Base-by-base conservation (phyloP, 2,797 vertebrate genomes). In the Nyctibius grandis region DNA sequence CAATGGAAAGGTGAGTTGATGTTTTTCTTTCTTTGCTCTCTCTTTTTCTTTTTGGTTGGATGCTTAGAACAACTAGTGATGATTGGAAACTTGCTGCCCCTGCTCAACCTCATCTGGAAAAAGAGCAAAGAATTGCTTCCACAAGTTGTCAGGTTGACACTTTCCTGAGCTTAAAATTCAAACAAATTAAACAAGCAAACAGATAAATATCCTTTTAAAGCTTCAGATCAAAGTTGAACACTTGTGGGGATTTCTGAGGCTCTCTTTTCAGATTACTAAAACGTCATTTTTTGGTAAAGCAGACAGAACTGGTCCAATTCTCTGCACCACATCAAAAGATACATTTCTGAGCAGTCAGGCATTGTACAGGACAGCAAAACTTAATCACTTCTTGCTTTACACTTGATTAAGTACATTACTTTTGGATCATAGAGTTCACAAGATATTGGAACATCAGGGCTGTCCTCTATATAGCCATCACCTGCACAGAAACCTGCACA, bases 361-460 rank as follows among this genome's bases (percentile, higher is more conserved):
- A 81, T 96, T 92, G 96, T 93, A 73, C 87, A 91, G 50, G 69
- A 63, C 89, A 42, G 85, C 85, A 88, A 85, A 95, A 92, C 69
- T 96, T 95, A 96, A 97, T 97, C 96, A 93, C 94, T 82, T 95
- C 92, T 94, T 80, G 85, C 95, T 96, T 97, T 95, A 95, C 96
- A 94, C 96, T 96, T 96, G 96, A 97, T 92, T 97, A 96, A 95
- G 69, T 86, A 88, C 87, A 73, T 96, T 97, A 95, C 93, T 95
- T 95, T 48, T 89, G 96, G 96, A 95, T 96, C 95, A 92, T 70
- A 22, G 94, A 92, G 93, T 94, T 97, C 96, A 94, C 94, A 91
- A 95, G 95, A 67, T 84, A 91, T 31, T 95, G 93, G 94, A 96
- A 85, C 91, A 93, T 95, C 85, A 70, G 83, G 76, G n/a, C 81